Base-by-base conservation (phyloP, 1,140 invertebrate species). In the Amyelois transitella region DNA sequence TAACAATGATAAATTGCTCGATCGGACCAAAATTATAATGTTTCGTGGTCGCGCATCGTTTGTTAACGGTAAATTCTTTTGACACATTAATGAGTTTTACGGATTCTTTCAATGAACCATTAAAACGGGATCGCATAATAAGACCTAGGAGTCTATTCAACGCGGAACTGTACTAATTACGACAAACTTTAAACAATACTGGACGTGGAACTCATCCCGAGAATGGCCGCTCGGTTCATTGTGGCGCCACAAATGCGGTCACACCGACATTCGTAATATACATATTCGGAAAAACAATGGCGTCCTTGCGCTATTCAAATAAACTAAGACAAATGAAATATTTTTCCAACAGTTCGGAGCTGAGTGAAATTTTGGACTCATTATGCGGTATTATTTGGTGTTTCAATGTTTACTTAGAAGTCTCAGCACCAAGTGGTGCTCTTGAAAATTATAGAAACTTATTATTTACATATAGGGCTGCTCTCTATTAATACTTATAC, bases 171-270 rank as follows among this genome's bases (percentile, higher is more conserved):
- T 78, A 86, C 81, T 87, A 87, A 87, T 87, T 87, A 87, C 79
- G 75, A 85, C 81, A 81, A 87, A 86, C 81, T 87, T 86, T 84
- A 81, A 87, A 87, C 84, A 87, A 87, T 87, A 86, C 81, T 87
- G 79, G 82, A 86, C 81, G 76, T 79, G 69, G 83, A 87, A 82
- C 82, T 87, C 81, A 84, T 84, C 81, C 79, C 74, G 75, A 74
- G 76, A 76, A 81, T 75, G 76, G 77, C 74, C 72, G 76, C 68
- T 62, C 64, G 72, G 77, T 66, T 80, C 74, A 85, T 87, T 87
- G 84, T 87, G 66, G 69, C 65, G 51, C 67, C 73, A 75, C 77
- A 79, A 87, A 84, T 80, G 84, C 84, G 84, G 84, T 81, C 82
- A 84, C 80, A 84, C 74, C 73, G 78, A 79, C 77, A 63, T 66